Conservation (phyloP, 2,888 invertebrate genomes). For the Oscheius onirici region DNA sequence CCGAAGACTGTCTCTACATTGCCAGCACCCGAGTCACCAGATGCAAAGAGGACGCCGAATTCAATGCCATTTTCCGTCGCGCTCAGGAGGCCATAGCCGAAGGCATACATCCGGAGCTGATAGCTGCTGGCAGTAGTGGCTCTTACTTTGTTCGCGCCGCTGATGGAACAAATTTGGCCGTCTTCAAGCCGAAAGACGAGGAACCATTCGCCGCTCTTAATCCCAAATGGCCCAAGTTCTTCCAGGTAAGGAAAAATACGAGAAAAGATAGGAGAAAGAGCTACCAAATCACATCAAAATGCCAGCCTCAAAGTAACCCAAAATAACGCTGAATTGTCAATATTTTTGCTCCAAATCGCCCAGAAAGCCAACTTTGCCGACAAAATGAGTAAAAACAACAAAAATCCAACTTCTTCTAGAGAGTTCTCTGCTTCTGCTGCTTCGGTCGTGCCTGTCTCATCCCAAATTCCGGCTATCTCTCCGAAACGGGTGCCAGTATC, state of each 20-base stretch:
- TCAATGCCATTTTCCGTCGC: slow-evolving; percentile 42
- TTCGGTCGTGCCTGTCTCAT: slow-evolving; percentile 97
- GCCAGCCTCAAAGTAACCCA: too few species aligned
- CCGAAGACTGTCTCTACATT: slow-evolving; percentile 13
- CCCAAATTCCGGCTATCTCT: slow-evolving; percentile 95
- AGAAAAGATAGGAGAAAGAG: too few species aligned
- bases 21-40: slow-evolving; percentile 14
- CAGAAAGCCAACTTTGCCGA: too few species aligned
- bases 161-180: slow-evolving; percentile 82
- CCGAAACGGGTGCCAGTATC: slow-evolving; percentile 97
- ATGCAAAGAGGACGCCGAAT: slow-evolving; percentile 45
- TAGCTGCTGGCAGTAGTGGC: slow-evolving; percentile 73
- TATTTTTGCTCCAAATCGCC: too few species aligned
- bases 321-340: too few species aligned
- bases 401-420: slow-evolving; percentile 92
- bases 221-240: slow-evolving; percentile 99
- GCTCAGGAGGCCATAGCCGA: slow-evolving; percentile 60
- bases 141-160: slow-evolving; percentile 97
- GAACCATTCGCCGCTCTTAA: slow-evolving; percentile 97
- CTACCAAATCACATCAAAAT: too few species aligned
- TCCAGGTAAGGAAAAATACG: slow-evolving; percentile 81
- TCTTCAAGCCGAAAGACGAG: slow-evolving; percentile 99
- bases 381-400: too few species aligned
- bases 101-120: slow-evolving; percentile 59
- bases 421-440: slow-evolving; percentile 82